Evolutionary conservation across 2,797 vertebrate species (phyloP), one percentile per base, ranked within the genome.

Genomic region (Toxotes lorentzi): DNA sequence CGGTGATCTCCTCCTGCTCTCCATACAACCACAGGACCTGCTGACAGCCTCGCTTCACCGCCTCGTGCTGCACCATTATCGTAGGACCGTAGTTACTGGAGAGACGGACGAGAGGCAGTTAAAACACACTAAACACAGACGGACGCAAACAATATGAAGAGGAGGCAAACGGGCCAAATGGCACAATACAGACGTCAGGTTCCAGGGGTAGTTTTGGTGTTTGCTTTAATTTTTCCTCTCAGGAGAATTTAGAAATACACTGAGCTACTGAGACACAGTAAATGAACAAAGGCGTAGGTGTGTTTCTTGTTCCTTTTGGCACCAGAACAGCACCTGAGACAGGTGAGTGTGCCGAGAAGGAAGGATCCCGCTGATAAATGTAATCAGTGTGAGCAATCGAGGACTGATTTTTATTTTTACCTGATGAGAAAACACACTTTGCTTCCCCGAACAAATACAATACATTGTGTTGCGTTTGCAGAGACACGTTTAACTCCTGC

Each of bases 11-110:
- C 79, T 97, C 96, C 1, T 95, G 32, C 0, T 95, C 89, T 0
- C 97, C 97, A 0, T 97, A 96, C 24, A 98, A 92, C 97, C 97
- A 98, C 48, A 98, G 93, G 0, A 97, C 97, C 91, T 98, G 97
- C 91, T 98, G 96, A 23, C 97, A 97, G 73, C 95, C 96, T 43
- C 77, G 85, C 80, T 91, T 94, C 51, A 79, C 13, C 0, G 97
- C 97, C 90, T 95, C 93, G 0, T 43, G 86, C 91, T 98, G 97
- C 68, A 98, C 93, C 0, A 95, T 92, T 58, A 98, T 97, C 0
- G 97, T 97, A 0, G 97, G 97, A 0, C 96, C 97, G 0, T 98
- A 98, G 86, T 98, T 98, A 65, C 97, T 98, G 87, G 7, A 67
- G 0, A 61, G 19, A 24, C 4, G 3, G 7, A 38, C 1, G 0